Evolutionary conservation across 2,113 vertebrate species (phyloP), one percentile per base, ranked within the genome.

Genomic region (human (Homo sapiens)): DNA sequence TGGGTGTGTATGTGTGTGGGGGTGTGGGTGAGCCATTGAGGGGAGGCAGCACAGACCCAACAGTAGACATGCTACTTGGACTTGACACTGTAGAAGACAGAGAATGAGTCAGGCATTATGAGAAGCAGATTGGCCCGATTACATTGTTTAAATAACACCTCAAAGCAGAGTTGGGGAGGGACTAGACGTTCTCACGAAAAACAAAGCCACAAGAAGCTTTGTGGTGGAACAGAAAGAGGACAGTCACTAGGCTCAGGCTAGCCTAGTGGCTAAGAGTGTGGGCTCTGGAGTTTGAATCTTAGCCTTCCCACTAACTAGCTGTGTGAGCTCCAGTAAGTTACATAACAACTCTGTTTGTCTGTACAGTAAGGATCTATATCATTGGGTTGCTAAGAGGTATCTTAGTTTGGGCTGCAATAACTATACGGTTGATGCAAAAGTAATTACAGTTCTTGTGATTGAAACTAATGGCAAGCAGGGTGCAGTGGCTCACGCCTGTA

Each of bases 261-360:
- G 18, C 11, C 79, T 43, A 0, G 30, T 7, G 57, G 40, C 8
- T 11, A n/a, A 12, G 16, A 22, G 22, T 1, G 5, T 38, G 5
- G 64, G 25, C 52, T 81, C 57, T 50, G 45, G 72, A 88, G n/a
- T 35, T 81, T 11, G 14, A 73, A 16, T 75, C 81, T 80, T 25
- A 20, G 45, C 23, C 48, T 30, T 85, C 70, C 66, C 9, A 12
- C 35, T 75, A 25, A 57, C 48, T 80, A 40, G 8, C 55, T 10
- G 4, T 35, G 45, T 64, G 35, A 35, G 7, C 35, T 61, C 18
- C 35, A 23, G 3, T 25, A 48, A n/a, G n/a, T 48, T 50, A 20
- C 5, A 35, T 66, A 45, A 20, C 27, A 22, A 12, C 57, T 95
- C 66, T 3, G 83, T 89, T 35, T 88, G 38, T 64, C 40, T 52